These are phyloP conservation scores for Barnardius zonarius DNA, from an alignment of 2,113 vertebrate genomes.

Conservation along the genomic window DNA sequence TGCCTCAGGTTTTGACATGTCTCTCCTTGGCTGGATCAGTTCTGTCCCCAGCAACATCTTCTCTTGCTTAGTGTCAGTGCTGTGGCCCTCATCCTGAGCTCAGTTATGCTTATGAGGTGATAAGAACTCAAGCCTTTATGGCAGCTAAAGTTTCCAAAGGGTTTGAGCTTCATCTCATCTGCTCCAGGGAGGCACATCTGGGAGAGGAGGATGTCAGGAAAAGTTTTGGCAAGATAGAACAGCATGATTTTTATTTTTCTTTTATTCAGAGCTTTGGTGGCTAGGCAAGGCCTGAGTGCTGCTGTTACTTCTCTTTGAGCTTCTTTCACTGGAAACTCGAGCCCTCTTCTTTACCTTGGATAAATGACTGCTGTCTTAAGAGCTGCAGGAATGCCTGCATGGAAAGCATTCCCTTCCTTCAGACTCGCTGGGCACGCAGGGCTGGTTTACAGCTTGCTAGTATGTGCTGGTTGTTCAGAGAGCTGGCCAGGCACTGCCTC, in stretches of 20 bases:
- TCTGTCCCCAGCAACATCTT: not conserved
- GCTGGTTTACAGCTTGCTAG: slow-evolving; percentile 18
- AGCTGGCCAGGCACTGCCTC: not conserved
- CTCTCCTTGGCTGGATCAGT: not conserved
- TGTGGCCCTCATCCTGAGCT: not conserved
- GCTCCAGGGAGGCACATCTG: not conserved
- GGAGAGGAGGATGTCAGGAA: not conserved
- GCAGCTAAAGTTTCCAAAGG: not conserved
- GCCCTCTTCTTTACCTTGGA: not conserved
- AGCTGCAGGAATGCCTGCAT: not conserved
- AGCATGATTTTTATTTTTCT: not conserved
- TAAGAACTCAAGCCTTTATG: not conserved
- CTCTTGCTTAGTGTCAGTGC: not conserved
- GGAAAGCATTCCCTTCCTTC: not conserved
- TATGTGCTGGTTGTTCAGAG: not conserved
- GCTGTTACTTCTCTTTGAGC: not conserved
- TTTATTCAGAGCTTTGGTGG: not conserved
- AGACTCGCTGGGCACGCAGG: not conserved
- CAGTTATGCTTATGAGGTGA: not conserved
- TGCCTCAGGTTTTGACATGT: not conserved
- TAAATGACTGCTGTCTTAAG: not conserved
- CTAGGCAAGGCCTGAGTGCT: not conserved
- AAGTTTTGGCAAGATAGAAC: not conserved
- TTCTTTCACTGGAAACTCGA: slow-evolving; percentile 22
- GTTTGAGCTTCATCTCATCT: not conserved